Base-by-base conservation (phyloP, 1,140 invertebrate genomes). In the Rhagoletis zephyria region DNA sequence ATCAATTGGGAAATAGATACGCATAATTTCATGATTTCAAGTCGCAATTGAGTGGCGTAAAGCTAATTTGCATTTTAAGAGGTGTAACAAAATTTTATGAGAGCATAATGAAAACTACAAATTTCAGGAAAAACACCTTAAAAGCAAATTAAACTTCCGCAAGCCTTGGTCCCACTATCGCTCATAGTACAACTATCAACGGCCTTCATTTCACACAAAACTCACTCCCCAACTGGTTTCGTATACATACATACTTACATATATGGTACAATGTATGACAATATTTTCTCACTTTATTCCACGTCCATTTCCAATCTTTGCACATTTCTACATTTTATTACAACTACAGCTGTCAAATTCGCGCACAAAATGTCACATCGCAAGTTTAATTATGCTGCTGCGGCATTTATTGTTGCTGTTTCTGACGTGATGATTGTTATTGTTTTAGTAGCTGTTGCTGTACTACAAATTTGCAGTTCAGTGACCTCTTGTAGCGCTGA, bases 321-420 rank as follows among this genome's bases (percentile, higher is more conserved):
- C 48, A 56, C 9, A 56, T 30, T 59, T 56, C 7, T 19, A 81
- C 74, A 81, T 56, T 77, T 81, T 30, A 81, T 81, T 81, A 81
- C 74, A 81, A 81, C 74, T 59, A 6, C 74, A 81, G 45, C 45
- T 81, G 74, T 81, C 74, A 81, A 81, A 16, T 81, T 56, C 74
- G 48, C 74, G 12, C 74, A 56, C 12, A 48, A 30, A 81, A 56
- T 81, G 48, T 81, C 74, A 81, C 74, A 81, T 56, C 16, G 6
- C 74, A 56, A 7, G 30, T 56, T 81, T 81, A 59, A 81, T 81
- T 81, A 81, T 81, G 74, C 45, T 56, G 6, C 9, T 40, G 7
- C 48, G n/a, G 74, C 74, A 10, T 59, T 81, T 81, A 81, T 81
- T 51, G 12, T 12, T 77, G 45, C 48, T 45, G 45, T 77, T 67